phyloP scores from a whole-genome alignment of 2,113 vertebrate genomes.

The Micromys minutus region DNA sequence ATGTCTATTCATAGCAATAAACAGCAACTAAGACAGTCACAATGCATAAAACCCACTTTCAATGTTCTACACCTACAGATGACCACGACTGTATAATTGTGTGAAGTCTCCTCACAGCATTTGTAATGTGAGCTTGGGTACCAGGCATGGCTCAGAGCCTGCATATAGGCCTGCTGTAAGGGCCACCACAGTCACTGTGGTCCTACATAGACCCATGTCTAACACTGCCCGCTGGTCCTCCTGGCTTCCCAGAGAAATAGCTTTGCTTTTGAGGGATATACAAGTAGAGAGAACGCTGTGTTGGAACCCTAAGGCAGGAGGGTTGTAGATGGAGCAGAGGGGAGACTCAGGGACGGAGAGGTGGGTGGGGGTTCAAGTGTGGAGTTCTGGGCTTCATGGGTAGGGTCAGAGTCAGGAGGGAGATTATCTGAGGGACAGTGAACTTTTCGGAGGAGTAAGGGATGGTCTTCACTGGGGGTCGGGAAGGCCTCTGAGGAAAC shows the following conservation, averaged over 20 bases:
- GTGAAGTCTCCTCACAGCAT: neutral
- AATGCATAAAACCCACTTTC: neutral
- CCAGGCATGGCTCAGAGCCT: rapidly evolving
- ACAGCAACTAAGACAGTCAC: neutral
- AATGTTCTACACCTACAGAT: neutral
- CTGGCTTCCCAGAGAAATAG: neutral
- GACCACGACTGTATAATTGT: neutral
- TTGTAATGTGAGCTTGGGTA: neutral
- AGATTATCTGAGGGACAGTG: too few relatives aligned
- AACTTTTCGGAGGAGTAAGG: neutral
- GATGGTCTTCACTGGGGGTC: rapidly evolving
- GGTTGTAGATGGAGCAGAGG: neutral
- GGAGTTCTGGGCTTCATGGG: rapidly evolving
- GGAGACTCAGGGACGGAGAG: too few relatives aligned
- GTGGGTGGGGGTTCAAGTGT: too few relatives aligned
- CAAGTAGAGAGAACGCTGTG: neutral
- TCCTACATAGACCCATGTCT: neutral
- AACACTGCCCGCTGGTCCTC: rapidly evolving
- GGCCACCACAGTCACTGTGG: rapidly evolving
- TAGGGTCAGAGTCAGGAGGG: neutral
- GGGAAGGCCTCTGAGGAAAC: neutral
- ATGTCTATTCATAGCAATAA: neutral
- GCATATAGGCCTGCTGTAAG: neutral
- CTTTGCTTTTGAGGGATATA: rapidly evolving
- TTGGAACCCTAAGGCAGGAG: neutral